Conservation (phyloP, 2,888 invertebrate species). For the Diplazon laetatorius region DNA sequence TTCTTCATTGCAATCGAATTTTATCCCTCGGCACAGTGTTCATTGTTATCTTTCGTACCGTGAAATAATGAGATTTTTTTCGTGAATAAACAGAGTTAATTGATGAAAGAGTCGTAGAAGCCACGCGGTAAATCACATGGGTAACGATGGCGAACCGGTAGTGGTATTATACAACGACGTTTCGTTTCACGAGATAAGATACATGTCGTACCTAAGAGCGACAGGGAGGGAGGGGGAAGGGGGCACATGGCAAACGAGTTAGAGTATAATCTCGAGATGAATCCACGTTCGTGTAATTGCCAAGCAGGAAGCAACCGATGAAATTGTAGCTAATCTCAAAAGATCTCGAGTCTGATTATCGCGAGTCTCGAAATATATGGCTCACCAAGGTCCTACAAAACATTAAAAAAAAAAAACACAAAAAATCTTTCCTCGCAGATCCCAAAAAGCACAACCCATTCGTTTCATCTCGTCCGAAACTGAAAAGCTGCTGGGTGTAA, state of each 20-base stretch:
- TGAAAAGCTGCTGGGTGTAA: no score
- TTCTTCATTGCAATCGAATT: not conserved
- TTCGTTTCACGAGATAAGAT: slow-evolving; percentile 30
- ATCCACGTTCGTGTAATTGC: not conserved
- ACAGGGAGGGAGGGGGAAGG: not conserved
- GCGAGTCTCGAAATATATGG: not conserved
- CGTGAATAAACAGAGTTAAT: no score
- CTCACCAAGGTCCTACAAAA: not conserved
- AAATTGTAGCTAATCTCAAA: slow-evolving; percentile 17
- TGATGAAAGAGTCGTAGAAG: no score
- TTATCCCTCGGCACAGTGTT: no score
- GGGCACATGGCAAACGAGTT: not conserved
- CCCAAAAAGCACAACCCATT: not conserved
- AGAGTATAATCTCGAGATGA: slow-evolving; percentile 4
- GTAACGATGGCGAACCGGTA: no score
- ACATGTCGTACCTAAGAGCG: no score
- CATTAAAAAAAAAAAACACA: no score
- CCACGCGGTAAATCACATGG: no score
- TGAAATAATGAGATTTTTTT: no score
- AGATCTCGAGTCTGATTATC: slow-evolving; percentile 1
- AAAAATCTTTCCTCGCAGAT: no score
- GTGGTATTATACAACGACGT: slow-evolving; percentile 19
- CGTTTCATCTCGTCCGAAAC: not conserved
- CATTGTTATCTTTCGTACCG: no score
- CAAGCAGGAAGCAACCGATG: slow-evolving; percentile 19